phyloP scores from a whole-genome alignment of 2,888 invertebrate genomes.

The Poecilobothrus nobilitatus region DNA sequence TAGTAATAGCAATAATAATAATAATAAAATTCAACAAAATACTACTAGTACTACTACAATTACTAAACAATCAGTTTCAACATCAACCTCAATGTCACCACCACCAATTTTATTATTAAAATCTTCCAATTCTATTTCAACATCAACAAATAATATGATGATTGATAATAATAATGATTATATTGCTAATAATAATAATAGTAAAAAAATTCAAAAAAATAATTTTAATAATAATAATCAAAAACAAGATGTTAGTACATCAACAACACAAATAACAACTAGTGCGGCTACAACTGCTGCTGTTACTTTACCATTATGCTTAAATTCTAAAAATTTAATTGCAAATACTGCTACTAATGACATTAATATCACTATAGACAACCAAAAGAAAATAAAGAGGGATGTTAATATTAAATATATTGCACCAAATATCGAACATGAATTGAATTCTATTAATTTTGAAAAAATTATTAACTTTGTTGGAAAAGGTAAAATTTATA shows the following conservation, averaged over 20 bases:
- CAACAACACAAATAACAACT: conserved; percentile 12
- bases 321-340: conserved; percentile 13
- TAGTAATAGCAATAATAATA: not conserved
- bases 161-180: conserved; percentile 9
- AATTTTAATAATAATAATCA: conserved; percentile 15
- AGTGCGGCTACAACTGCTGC: conserved; percentile 13
- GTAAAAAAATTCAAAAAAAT: conserved; percentile 8
- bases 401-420: conserved; percentile 33
- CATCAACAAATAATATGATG: conserved; percentile 10
- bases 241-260: conserved; percentile 11
- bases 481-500: conserved; percentile 51
- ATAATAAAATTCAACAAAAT: conserved; percentile 19
- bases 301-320: conserved; percentile 8
- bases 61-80: conserved; percentile 11
- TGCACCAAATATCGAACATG: conserved; percentile 34
- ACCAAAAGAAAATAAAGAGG: conserved; percentile 24
- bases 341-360: conserved; percentile 25
- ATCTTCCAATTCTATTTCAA: conserved; percentile 7
- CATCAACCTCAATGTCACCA: conserved; percentile 21
- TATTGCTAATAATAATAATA: conserved; percentile 10
- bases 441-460: conserved; percentile 46
- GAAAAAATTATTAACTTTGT: conserved; percentile 57
- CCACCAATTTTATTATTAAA: conserved; percentile 16
- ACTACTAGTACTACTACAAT: conserved; percentile 11
- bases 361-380: conserved; percentile 21